Conservation (phyloP, 2,113 vertebrate genomes). For the Fregata magnificens region DNA sequence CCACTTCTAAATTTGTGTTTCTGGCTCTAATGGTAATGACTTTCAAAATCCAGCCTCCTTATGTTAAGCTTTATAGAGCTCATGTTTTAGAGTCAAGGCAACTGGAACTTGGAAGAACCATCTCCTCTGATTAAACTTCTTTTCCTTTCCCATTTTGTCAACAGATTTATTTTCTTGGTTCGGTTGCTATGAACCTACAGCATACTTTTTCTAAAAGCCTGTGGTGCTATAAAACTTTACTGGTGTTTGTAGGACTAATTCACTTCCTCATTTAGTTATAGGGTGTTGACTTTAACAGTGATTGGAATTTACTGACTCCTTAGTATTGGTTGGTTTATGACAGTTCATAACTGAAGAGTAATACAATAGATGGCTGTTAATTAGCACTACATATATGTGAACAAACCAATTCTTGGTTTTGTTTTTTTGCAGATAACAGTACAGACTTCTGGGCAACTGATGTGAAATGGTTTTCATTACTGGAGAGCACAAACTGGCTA, state of each 20-base stretch:
- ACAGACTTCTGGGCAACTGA: slow-evolving; percentile 90
- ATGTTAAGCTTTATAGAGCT: neutral
- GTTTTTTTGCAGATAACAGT: slow-evolving; percentile 77
- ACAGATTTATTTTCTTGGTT: neutral
- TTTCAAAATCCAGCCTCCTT: neutral
- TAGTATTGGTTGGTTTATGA: neutral
- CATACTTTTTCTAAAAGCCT: neutral
- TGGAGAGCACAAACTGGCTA: slow-evolving; percentile 87
- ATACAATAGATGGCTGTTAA: neutral
- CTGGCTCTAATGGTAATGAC: neutral
- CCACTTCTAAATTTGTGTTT: neutral
- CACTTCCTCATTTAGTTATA: neutral
- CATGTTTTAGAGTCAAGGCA: neutral
- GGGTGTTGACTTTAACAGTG: neutral
- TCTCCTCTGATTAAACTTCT: neutral
- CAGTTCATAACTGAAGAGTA: neutral
- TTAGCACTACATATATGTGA: neutral
- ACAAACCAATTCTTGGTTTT: neutral
- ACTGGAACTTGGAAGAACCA: neutral
- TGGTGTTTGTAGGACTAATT: neutral
- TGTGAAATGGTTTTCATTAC: slow-evolving; percentile 88
- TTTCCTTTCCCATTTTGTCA: neutral
- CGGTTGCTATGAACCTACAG: neutral
- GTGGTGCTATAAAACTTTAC: neutral
- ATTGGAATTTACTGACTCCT: neutral